A percentile compares a stretch with the other conserved stretches of the same genome.
Conservation (phyloP, 2,888 invertebrate species). For the Cordilura impudica region DNA sequence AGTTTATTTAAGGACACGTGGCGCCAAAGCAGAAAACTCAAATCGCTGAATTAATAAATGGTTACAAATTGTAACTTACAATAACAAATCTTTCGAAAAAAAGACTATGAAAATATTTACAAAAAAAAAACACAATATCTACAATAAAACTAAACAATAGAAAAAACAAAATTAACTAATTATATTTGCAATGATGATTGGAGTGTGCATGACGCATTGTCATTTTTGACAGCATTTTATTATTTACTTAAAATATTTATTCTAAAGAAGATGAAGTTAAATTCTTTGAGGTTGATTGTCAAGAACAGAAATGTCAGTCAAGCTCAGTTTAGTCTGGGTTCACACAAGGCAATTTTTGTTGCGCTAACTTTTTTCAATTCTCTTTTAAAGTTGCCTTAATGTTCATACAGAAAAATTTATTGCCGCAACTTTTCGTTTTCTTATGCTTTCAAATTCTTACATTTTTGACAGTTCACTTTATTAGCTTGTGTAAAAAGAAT, state of each 20-base stretch:
- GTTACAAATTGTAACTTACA: conserved; percentile 13
- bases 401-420: too few relatives aligned
- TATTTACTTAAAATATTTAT: background rate
- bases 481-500: too few relatives aligned
- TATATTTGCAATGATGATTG: background rate
- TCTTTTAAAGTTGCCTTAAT: too few relatives aligned
- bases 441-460: too few relatives aligned
- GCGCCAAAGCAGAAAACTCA: conserved; percentile 49
- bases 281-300: background rate
- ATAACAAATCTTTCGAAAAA: conserved; percentile 39
- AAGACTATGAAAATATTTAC: conserved; percentile 45
- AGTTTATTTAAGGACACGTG: conserved; percentile 50
- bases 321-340: too few relatives aligned
- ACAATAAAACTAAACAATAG: background rate
- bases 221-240: conserved; percentile 5
- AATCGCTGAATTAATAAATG: background rate
- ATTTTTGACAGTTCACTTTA: too few relatives aligned
- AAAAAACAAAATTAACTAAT: background rate
- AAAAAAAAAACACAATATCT: background rate
- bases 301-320: too few relatives aligned
- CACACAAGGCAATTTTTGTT: too few relatives aligned
- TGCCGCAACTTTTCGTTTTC: too few relatives aligned
- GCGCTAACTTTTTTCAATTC: too few relatives aligned
- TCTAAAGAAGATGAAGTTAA: background rate
- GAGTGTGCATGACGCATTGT: conserved; percentile 19